Percentiles rank a stretch among this genome's conserved stretches.
Conservation (phyloP, 2,113 vertebrate species). For the Ochotona curzoniae region DNA sequence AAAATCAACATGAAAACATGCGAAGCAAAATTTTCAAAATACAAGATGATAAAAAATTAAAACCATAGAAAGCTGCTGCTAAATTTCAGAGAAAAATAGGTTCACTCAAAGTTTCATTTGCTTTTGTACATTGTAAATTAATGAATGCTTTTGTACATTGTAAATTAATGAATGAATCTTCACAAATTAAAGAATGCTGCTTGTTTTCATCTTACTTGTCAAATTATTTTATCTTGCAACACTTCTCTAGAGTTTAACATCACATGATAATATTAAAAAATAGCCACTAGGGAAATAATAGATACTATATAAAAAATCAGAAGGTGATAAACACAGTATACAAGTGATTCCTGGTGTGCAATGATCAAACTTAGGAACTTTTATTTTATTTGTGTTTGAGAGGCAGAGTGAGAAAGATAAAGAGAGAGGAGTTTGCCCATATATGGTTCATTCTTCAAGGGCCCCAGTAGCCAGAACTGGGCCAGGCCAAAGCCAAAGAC, state of each 20-base stretch:
- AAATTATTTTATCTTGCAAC: not conserved
- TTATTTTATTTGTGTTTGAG: no score
- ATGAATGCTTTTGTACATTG: no score
- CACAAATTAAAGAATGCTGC: not conserved
- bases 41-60: not conserved
- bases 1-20: not conserved
- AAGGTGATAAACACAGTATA: not conserved
- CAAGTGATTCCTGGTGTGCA: no score
- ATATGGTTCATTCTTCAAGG: no score
- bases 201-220: not conserved
- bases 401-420: no score
- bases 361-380: not conserved
- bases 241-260: not conserved
- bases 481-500: no score
- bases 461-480: no score
- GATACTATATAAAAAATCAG: not conserved
- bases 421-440: no score
- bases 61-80: not conserved
- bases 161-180: no score
- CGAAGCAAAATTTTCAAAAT: constrained; percentile 4
- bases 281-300: not conserved
- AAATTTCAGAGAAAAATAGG: not conserved
- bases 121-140: not conserved
- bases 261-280: not conserved
- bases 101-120: not conserved